Conservation (phyloP, 2,113 vertebrate species). For the Anguilla rostrata region DNA sequence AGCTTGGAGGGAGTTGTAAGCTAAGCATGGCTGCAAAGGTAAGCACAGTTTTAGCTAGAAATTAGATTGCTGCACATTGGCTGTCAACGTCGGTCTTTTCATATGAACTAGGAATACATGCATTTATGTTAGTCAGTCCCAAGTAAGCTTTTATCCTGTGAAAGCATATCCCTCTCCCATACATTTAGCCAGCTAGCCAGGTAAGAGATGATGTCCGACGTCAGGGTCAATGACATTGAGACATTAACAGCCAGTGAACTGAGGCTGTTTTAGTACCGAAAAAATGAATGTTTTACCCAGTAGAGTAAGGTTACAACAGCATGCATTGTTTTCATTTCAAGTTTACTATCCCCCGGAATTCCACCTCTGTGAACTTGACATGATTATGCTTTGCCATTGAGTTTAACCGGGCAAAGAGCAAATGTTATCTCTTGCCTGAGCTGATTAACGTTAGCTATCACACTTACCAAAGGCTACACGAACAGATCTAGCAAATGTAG, state of each 20-base stretch:
- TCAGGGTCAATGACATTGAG: conserved; percentile 51
- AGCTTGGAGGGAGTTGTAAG: conserved; percentile 39
- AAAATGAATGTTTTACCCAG: not conserved
- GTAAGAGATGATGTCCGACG: conserved; percentile 48
- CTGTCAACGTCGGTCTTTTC: not conserved
- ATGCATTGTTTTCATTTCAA: too few species aligned
- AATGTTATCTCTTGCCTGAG: not conserved
- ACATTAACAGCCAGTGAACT: conserved; percentile 33
- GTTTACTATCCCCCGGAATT: too few species aligned
- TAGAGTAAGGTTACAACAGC: too few species aligned
- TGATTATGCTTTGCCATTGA: not conserved
- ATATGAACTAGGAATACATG: conserved; percentile 2
- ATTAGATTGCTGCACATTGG: not conserved
- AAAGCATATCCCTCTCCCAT: not conserved
- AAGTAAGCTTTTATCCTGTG: not conserved
- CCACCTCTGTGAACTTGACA: not conserved
- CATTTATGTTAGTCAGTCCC: not conserved
- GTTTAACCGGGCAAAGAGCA: not conserved
- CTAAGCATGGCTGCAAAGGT: conserved; percentile 76
- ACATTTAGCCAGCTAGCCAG: conserved; percentile 22
- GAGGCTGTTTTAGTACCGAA: not conserved
- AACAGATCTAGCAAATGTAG: not conserved
- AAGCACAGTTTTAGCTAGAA: conserved; percentile 44
- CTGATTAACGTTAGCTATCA: not conserved
- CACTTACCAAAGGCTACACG: too few species aligned